Percentiles rank a stretch among this genome's conserved stretches.
Conservation (phyloP, 1,140 invertebrate genomes). For the Chrysopa pallens region DNA sequence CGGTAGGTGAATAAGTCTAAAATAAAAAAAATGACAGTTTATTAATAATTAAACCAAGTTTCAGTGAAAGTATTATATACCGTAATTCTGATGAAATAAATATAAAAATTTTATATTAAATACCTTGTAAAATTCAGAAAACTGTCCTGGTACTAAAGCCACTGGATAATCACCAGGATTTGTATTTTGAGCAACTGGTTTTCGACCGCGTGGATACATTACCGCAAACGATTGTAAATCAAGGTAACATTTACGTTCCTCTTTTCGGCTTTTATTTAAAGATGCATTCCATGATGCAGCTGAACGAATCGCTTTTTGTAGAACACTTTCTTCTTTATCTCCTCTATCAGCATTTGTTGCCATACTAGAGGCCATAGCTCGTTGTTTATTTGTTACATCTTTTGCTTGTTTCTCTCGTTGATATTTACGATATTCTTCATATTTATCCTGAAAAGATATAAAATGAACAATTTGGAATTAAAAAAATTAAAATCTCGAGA, state of each 20-base stretch:
- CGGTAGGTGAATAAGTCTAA: constrained; percentile 39
- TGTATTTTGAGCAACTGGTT: constrained; percentile 21
- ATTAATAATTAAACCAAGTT: background rate
- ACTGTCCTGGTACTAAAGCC: constrained; percentile 83
- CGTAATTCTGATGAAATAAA: background rate
- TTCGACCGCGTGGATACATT: constrained; percentile 25
- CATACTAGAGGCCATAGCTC: constrained; percentile 19
- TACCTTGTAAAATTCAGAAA: constrained; percentile 69
- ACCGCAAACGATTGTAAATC: constrained; percentile 47
- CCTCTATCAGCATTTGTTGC: constrained; percentile 17
- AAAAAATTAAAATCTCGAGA: too few relatives aligned
- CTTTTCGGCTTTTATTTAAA: constrained; percentile 57
- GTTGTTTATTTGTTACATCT: constrained; percentile 52
- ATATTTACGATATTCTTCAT: constrained; percentile 76
- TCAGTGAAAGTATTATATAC: background rate
- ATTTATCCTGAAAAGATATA: constrained; percentile 49
- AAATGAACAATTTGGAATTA: too few relatives aligned
- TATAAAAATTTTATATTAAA: constrained; percentile 7
- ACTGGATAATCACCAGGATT: constrained; percentile 70
- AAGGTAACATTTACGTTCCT: constrained; percentile 46
- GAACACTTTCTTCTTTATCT: constrained; percentile 42
- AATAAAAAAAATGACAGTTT: constrained; percentile 6
- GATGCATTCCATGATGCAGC: constrained; percentile 75
- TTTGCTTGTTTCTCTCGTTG: constrained; percentile 62
- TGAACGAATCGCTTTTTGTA: constrained; percentile 72